Evolutionary conservation across 53 echinoderm and acorn worm genomes (phyloP).

Genomic region (Holothuria scabra): DNA sequence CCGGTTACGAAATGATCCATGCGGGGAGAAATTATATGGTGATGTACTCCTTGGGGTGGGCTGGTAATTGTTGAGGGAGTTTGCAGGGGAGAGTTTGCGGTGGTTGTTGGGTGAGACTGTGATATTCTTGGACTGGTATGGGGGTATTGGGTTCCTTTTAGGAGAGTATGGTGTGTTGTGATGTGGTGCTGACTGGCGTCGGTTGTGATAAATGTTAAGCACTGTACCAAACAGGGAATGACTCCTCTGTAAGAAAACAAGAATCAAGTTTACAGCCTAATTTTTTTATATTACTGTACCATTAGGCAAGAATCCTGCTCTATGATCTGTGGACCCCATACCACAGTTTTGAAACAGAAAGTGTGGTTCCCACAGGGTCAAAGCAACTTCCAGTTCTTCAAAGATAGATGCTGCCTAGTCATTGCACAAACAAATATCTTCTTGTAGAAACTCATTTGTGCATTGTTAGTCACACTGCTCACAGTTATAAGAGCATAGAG

Average conservation of each 20-base stretch:
- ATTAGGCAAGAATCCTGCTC: too few relatives aligned
- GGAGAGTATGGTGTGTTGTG: slow-evolving; percentile 67
- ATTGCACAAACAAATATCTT: too few relatives aligned
- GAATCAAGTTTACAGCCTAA: not conserved
- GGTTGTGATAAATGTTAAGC: slow-evolving; percentile 90
- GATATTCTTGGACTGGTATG: slow-evolving; percentile 64
- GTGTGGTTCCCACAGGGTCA: too few relatives aligned
- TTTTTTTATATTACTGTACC: too few relatives aligned
- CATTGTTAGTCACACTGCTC: too few relatives aligned
- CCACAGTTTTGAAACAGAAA: too few relatives aligned
- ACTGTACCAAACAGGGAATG: slow-evolving; percentile 98
- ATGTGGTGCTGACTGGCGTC: slow-evolving; percentile 90
- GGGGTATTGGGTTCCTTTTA: slow-evolving; percentile 57
- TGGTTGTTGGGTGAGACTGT: slow-evolving; percentile 73
- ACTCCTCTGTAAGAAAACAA: slow-evolving; percentile 72
- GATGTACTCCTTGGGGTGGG: slow-evolving; percentile 81
- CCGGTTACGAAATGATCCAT: slow-evolving; percentile 62
- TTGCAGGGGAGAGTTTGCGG: slow-evolving; percentile 91
- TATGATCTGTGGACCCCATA: too few relatives aligned
- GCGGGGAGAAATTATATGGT: slow-evolving; percentile 75
- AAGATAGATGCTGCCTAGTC: too few relatives aligned
- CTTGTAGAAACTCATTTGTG: too few relatives aligned
- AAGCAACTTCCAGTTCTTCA: too few relatives aligned
- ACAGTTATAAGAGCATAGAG: too few relatives aligned
- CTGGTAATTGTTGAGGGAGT: slow-evolving; percentile 78